These are phyloP conservation scores for Luperina testacea DNA, from an alignment of 2,888 invertebrate species.

Conservation along the genomic window DNA sequence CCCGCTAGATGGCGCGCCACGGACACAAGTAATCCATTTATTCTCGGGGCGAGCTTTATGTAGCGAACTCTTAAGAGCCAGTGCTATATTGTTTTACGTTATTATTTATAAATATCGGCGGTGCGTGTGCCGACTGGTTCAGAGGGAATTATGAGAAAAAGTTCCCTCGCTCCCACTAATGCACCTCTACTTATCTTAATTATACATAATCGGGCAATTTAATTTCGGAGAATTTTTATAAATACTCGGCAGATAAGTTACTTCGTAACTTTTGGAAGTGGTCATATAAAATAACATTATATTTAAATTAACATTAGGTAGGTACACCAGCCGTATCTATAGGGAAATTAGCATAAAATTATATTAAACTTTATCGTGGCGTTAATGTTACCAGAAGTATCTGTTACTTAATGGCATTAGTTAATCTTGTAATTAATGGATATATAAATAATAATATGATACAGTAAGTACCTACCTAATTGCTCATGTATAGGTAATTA, in stretches of 20 bases:
- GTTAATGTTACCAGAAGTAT: slow-evolving; percentile 44
- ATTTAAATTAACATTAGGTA: slow-evolving; percentile 9
- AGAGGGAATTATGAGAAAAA: slow-evolving; percentile 75
- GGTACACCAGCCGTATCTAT: slow-evolving; percentile 3
- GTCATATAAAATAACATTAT: slow-evolving; percentile 55
- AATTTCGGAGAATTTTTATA: slow-evolving; percentile 34
- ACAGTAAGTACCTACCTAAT: slow-evolving; percentile 5
- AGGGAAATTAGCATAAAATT: slow-evolving; percentile 54
- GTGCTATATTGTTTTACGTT: slow-evolving; percentile 87
- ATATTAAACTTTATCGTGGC: slow-evolving; percentile 35
- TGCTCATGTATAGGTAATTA: slow-evolving; percentile 20
- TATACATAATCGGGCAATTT: slow-evolving; percentile 63
- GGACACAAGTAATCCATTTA: slow-evolving; percentile 90
- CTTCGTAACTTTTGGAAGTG: slow-evolving; percentile 50
- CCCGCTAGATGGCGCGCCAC: slow-evolving; percentile 87
- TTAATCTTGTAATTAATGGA: slow-evolving; percentile 45
- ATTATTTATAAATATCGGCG: slow-evolving; percentile 87
- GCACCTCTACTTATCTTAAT: slow-evolving; percentile 64
- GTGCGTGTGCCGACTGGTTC: slow-evolving; percentile 75
- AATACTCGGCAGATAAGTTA: slow-evolving; percentile 37
- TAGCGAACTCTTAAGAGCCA: slow-evolving; percentile 86
- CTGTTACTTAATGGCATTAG: slow-evolving; percentile 24
- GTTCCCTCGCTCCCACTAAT: slow-evolving; percentile 43
- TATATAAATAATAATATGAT: slow-evolving; percentile 15
- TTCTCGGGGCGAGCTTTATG: slow-evolving; percentile 89